Percentiles rank a stretch among this genome's conserved stretches.
Conservation (phyloP, 1,140 invertebrate species). For the Leptopilina clavipes region DNA sequence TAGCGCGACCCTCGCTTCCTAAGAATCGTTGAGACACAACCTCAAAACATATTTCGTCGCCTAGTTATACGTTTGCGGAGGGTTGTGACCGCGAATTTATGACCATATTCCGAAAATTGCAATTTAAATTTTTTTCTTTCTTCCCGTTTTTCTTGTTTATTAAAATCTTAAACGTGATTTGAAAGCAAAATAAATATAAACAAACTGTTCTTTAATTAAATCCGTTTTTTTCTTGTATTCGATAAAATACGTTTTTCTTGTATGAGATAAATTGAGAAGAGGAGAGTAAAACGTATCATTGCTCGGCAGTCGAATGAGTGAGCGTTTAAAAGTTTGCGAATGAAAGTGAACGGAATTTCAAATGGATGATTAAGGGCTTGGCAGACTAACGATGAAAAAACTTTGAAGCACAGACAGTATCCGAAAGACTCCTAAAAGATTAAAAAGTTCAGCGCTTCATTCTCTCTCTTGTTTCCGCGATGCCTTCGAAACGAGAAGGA, state of each 20-base stretch:
- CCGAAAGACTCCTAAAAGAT: constrained; percentile 58
- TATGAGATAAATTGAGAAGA: too few relatives aligned
- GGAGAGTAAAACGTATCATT: not conserved
- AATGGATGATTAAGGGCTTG: constrained; percentile 59
- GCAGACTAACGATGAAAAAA: constrained; percentile 55
- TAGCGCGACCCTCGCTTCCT: constrained; percentile 52
- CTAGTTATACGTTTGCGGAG: constrained; percentile 38
- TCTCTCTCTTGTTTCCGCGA: constrained; percentile 41
- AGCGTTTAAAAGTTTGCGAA: constrained; percentile 45
- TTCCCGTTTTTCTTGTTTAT: too few relatives aligned
- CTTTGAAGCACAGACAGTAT: constrained; percentile 48
- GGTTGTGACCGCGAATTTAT: constrained; percentile 41
- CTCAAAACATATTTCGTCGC: constrained; percentile 56
- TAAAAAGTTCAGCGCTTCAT: constrained; percentile 62
- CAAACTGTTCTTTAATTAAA: too few relatives aligned
- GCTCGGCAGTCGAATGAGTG: not conserved
- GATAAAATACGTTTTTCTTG: not conserved
- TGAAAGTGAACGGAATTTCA: constrained; percentile 62
- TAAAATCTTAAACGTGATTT: too few relatives aligned
- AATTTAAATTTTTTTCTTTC: not conserved
- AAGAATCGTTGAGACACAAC: constrained; percentile 49
- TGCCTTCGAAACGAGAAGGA: constrained; percentile 53
- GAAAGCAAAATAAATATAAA: too few relatives aligned
- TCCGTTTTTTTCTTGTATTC: not conserved
- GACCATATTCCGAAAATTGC: constrained; percentile 10